These are phyloP conservation scores for Drosophila ochracea DNA, from an alignment of 2,888 invertebrate species.

Conservation along the genomic window DNA sequence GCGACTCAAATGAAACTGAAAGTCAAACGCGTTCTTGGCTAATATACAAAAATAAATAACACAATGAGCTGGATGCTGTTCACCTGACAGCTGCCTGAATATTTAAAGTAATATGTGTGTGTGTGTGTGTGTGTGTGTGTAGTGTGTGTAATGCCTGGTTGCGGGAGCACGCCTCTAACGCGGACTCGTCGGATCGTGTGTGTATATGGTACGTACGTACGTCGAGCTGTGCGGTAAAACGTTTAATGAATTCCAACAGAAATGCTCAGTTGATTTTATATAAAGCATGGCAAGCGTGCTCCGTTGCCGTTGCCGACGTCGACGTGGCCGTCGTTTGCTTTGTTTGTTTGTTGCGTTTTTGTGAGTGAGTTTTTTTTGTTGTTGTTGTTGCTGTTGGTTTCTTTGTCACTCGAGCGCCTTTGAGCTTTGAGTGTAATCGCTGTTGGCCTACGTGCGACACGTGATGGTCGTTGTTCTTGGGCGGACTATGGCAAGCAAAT, in stretches of 20 bases:
- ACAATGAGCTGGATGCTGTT: conserved; percentile 52
- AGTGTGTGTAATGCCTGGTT: conserved; percentile 37
- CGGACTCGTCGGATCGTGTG: conserved; percentile 28
- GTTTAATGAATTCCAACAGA: conserved; percentile 83
- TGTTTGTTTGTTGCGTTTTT: conserved; percentile 64
- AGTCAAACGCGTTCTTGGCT: conserved; percentile 20
- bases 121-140: conserved; percentile 25
- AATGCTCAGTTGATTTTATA: conserved; percentile 83
- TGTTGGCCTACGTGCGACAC: conserved; percentile 61
- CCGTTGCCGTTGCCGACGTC: conserved; percentile 47
- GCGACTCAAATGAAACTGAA: conserved; percentile 49
- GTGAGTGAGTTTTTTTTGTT: conserved; percentile 64
- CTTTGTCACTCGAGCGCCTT: conserved; percentile 25
- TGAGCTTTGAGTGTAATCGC: conserved; percentile 12
- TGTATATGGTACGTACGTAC: conserved; percentile 47
- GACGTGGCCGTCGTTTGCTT: conserved; percentile 59
- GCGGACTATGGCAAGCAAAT: conserved; percentile 11
- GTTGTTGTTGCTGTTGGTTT: conserved; percentile 5
- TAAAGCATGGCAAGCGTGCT: conserved; percentile 72
- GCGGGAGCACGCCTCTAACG: conserved; percentile 33
- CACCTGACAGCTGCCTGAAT: conserved; percentile 37
- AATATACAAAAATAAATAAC: conserved; percentile 10
- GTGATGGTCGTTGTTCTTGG: conserved; percentile 72
- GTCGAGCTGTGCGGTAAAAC: conserved; percentile 80
- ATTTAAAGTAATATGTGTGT: conserved; percentile 28